Base-by-base conservation (phyloP, 2,888 invertebrate species). In the Diadegma fenestrale region DNA sequence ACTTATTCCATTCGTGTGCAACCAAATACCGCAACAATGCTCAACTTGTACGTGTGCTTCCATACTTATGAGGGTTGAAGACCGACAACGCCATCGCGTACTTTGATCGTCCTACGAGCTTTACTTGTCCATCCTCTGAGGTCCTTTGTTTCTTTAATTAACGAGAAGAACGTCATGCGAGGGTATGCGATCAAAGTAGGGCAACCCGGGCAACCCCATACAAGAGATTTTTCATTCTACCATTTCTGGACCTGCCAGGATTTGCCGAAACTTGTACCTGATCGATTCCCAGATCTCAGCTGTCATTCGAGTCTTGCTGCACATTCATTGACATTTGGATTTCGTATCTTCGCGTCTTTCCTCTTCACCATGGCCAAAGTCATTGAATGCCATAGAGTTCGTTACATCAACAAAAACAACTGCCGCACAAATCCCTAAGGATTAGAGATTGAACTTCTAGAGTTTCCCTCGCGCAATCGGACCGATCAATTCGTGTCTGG, bases 51-150 rank as follows among this genome's bases (percentile, higher is more conserved):
- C 83, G 87, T 86, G 85, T 80, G 54, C 68, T 78, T 85, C 22
- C 48, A 80, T 79, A 76, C 51, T 26, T 41, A 61, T 71, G 73
- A 86, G 89, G 88, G 85, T 66, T 83, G 61, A 72, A 85, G 75
- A 84, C 83, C 76, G 89, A 88, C 89, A 90, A 90, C 89, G 79
- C 82, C 43, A 85, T 76, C 80, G 75, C 80, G 75, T 64, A 76
- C 82, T 75, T 72, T 63, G 76, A 69, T 81, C 86, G 76, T 76
- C 22, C 22, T 22, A n/a, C n/a, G 76, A 78, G 73, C 51, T 54
- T 73, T 73, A 51, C 73, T 82, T 78, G 63, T 48, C 78, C 71
- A 61, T 48, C 61, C 37, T 80, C 68, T 72, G 12, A 48, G 72
- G 48, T 48, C 77, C 58, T 79, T 77, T 61, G 69, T 80, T 86